Conservation (phyloP, 1,140 invertebrate genomes). For the Radopholus similis region DNA sequence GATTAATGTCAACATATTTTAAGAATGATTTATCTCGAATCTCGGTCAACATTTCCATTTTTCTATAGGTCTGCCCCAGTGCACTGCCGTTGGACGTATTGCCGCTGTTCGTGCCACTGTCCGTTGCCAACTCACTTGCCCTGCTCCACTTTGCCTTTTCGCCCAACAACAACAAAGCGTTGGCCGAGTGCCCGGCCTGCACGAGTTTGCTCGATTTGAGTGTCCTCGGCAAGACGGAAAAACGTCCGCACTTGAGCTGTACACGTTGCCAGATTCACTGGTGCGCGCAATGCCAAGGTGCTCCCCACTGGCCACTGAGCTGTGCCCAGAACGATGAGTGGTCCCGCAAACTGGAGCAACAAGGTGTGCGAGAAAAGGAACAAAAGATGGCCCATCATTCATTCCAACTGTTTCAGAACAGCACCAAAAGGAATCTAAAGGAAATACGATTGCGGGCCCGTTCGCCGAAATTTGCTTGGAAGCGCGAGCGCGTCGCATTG, state of each 20-base stretch:
- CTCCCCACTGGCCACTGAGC: slow-evolving; percentile 16
- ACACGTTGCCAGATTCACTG: background rate
- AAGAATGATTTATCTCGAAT: background rate
- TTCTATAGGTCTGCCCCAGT: slow-evolving; percentile 2
- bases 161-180: background rate
- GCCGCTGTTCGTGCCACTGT: background rate
- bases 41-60: background rate
- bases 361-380: background rate
- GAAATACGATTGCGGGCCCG: background rate
- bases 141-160: slow-evolving; percentile 1
- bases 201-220: background rate
- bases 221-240: background rate
- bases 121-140: slow-evolving; percentile 1
- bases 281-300: background rate
- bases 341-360: background rate
- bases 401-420: background rate
- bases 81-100: background rate
- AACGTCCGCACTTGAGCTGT: background rate
- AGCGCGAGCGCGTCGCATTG: slow-evolving; percentile 4
- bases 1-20: background rate
- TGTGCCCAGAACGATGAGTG: slow-evolving; percentile 5
- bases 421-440: slow-evolving; percentile 1
- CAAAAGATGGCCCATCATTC: background rate
- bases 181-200: background rate
- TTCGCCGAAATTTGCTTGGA: slow-evolving; percentile 8